Conservation (phyloP, 1,140 invertebrate species). For the Achroia grisella region DNA sequence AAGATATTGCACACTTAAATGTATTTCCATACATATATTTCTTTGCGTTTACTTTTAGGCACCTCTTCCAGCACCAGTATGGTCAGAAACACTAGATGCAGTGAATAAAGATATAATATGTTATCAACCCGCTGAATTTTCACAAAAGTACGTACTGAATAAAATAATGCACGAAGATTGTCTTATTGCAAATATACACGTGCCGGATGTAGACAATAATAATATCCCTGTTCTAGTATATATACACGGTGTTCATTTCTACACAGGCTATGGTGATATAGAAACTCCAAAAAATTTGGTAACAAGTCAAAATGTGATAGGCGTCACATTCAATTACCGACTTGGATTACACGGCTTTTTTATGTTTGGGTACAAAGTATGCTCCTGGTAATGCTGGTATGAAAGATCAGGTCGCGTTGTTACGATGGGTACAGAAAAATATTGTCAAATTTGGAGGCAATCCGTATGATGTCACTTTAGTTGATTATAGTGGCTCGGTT, state of each 20-base stretch:
- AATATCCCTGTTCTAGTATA: conserved; percentile 15
- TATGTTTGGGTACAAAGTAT: conserved; percentile 38
- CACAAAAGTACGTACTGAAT: neutral
- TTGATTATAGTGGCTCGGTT: conserved; percentile 37
- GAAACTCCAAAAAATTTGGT: conserved; percentile 20
- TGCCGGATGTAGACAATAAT: conserved; percentile 8
- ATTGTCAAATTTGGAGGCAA: conserved; percentile 44
- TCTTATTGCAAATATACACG: conserved; percentile 12
- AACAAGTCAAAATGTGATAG: conserved; percentile 21
- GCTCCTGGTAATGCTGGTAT: conserved; percentile 45
- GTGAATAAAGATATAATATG: conserved; percentile 28
- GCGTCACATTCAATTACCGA: conserved; percentile 36
- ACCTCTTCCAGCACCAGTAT: conserved; percentile 28
- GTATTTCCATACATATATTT: neutral
- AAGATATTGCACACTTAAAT: no score
- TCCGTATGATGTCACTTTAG: conserved; percentile 39
- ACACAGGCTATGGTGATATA: conserved; percentile 14
- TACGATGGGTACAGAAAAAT: conserved; percentile 43
- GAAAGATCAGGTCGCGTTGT: conserved; percentile 40
- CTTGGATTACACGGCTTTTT: conserved; percentile 34
- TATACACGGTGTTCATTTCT: conserved; percentile 17
- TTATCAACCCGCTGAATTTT: conserved; percentile 16
- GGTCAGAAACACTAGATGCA: conserved; percentile 34
- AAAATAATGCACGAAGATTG: conserved; percentile 10
- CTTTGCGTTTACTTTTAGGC: conserved; percentile 23